phyloP scores from a whole-genome alignment of 2,797 vertebrate genomes.

The Epinephelus coioides region DNA sequence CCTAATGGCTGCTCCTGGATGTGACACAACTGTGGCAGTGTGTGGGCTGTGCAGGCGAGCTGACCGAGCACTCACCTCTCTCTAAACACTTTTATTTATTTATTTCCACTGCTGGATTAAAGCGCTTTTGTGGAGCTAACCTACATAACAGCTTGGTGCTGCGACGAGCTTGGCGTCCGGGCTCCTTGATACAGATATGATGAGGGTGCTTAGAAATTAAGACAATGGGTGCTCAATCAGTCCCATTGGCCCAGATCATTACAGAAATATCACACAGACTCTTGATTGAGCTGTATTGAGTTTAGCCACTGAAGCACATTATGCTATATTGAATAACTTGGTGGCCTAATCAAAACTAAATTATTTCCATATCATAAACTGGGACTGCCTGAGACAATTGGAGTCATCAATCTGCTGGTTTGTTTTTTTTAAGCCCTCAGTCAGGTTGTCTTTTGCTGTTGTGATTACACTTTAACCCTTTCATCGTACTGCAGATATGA shows the following conservation, averaged over 20 bases:
- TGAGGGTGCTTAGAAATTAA: slow-evolving; percentile 47
- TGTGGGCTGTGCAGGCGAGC: slow-evolving; percentile 69
- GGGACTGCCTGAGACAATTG: slow-evolving; percentile 47
- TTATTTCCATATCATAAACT: slow-evolving; percentile 81
- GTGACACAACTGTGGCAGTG: slow-evolving; percentile 68
- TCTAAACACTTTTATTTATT: slow-evolving; percentile 79
- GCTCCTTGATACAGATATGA: slow-evolving; percentile 75
- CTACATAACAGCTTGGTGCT: slow-evolving; percentile 79
- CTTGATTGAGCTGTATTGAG: slow-evolving; percentile 83
- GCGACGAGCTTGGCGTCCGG: slow-evolving; percentile 7
- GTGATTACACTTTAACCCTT: background rate
- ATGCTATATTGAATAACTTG: slow-evolving; percentile 64
- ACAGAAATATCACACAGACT: slow-evolving; percentile 72
- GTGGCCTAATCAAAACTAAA: slow-evolving; percentile 75
- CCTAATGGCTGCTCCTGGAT: slow-evolving; percentile 68
- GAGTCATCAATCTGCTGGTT: slow-evolving; percentile 43
- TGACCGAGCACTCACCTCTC: slow-evolving; percentile 88
- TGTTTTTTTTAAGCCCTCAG: slow-evolving; percentile 32
- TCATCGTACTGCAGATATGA: background rate
- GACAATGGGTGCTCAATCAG: slow-evolving; percentile 70
- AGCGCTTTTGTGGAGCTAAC: slow-evolving; percentile 75
- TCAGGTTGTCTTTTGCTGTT: slow-evolving; percentile 39
- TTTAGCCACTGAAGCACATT: slow-evolving; percentile 79
- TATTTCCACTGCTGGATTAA: slow-evolving; percentile 76
- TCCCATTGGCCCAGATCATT: slow-evolving; percentile 66